phyloP scores from a whole-genome alignment of 2,797 vertebrate genomes.

The Lacerta agilis region DNA sequence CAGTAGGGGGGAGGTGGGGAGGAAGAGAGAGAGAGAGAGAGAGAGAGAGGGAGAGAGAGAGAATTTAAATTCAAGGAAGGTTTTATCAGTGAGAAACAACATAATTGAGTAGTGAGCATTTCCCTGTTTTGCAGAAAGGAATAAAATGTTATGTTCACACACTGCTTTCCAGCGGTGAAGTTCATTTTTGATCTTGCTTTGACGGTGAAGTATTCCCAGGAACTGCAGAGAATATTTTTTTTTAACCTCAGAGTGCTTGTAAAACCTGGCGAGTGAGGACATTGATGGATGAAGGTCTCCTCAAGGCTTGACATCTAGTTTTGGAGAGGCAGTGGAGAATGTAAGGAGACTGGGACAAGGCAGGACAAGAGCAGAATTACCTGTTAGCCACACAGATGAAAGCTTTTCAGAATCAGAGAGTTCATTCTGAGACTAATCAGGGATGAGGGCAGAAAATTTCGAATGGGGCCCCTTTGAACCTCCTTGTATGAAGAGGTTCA shows the following conservation, averaged over 20 bases:
- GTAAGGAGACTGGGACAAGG: conserved; percentile 41
- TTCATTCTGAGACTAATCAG: conserved; percentile 38
- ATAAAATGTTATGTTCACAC: conserved; percentile 33
- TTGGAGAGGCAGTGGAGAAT: conserved; percentile 57
- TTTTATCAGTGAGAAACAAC: conserved; percentile 1
- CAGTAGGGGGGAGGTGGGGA: neutral
- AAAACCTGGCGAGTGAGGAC: conserved; percentile 54
- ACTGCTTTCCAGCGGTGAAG: conserved; percentile 45
- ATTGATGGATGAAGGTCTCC: conserved; percentile 69
- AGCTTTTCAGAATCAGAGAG: conserved; percentile 43
- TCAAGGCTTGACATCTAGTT: conserved; percentile 62
- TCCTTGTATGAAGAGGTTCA: neutral
- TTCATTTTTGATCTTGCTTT: conserved; percentile 52
- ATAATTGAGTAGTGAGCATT: neutral
- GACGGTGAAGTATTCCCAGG: conserved; percentile 42
- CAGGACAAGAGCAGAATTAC: conserved; percentile 46
- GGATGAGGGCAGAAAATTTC: conserved; percentile 42
- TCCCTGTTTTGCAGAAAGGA: conserved; percentile 36
- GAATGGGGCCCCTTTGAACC: conserved; percentile 27
- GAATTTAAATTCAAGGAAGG: neutral
- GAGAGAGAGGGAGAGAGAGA: too few relatives aligned
- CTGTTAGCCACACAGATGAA: conserved; percentile 32
- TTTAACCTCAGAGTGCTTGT: conserved; percentile 57
- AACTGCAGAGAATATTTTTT: conserved; percentile 67
- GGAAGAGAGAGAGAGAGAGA: neutral